A percentile compares a stretch with the other conserved stretches of the same genome.
These are phyloP conservation scores for Cosmopolites sordidus DNA, from an alignment of 2,888 invertebrate genomes.

Conservation along the genomic window DNA sequence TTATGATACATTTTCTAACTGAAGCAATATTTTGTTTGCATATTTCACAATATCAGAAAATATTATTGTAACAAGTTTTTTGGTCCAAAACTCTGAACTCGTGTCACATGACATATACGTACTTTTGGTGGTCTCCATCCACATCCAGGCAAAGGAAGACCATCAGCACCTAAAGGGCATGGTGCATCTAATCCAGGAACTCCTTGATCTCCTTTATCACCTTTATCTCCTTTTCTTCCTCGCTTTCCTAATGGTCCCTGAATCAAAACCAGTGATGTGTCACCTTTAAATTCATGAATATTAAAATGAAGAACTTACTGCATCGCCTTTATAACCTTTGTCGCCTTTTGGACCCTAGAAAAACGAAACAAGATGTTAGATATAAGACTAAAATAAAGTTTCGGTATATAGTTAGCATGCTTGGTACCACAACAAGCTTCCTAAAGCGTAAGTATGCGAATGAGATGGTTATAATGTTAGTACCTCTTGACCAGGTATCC, in stretches of 20 bases:
- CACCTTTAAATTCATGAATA: not conserved
- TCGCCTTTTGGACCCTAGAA: conserved; percentile 84
- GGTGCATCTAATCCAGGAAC: conserved; percentile 97
- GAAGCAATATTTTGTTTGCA: no score
- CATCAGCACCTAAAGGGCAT: conserved; percentile 95
- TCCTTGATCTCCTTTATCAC: conserved; percentile 92
- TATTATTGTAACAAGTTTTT: no score
- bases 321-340: conserved; percentile 80
- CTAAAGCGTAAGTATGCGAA: conserved; percentile 9
- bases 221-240: conserved; percentile 88
- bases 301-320: conserved; percentile 57
- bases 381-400: no score
- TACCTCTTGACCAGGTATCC: conserved; percentile 88
- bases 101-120: no score
- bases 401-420: not conserved
- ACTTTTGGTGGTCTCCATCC: conserved; percentile 90
- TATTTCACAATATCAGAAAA: no score
- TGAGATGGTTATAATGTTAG: conserved; percentile 18
- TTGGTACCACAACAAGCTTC: conserved; percentile 4
- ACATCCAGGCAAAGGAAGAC: conserved; percentile 92
- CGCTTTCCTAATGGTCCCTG: conserved; percentile 86
- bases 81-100: no score
- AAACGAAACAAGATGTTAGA: conserved; percentile 1
- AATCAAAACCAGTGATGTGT: conserved; percentile 15
- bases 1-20: no score